Evolutionary conservation across 1,140 invertebrate species (phyloP), one percentile per base, ranked within the genome.

Genomic region (Catajapyx aquilonaris): DNA sequence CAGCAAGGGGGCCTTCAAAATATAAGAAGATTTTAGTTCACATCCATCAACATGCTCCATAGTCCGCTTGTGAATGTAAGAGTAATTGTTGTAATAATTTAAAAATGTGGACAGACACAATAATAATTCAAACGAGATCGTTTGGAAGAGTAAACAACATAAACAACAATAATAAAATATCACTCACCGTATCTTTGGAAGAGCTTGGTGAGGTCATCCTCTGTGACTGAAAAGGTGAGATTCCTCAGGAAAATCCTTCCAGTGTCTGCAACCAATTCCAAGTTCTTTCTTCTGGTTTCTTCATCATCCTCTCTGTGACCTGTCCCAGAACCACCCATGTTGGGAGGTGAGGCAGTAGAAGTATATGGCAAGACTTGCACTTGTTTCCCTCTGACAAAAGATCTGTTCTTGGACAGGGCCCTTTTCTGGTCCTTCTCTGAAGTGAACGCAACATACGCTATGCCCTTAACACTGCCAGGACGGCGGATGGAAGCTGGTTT

Each of bases 161-260:
- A 17, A 1, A 34, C n/a, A 11, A 38, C n/a, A n/a, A 28, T 28
- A 9, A 20, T 38, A 38, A 4, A 7, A 34, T 25, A 30, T 30
- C 2, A 19, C 47, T 55, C 61, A 83, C 86, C 88, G 69, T 70
- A 93, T 60, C 80, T 75, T 54, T 76, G 68, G 66, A 98, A 97
- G 1, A 88, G 44, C 43, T 67, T 56, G 49, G 76, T 72, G 10
- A 98, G 51, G 48, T 95, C 84, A 43, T 84, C 75, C 61, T 96
- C 88, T 1, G 73, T 90, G 3, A 75, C 71, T 1, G 74, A 70
- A 54, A 94, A 98, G 0, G 85, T 58, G 13, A 99, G 60, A 66
- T 99, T 99, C 44, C 95, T 64, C 9, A 96, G 64, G 68, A 91
- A 99, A 44, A 99, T 79, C 44, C 80, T 69, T 2, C 94, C 94